phyloP scores from a whole-genome alignment of 2,797 vertebrate species.

The Cryptoblepharus egeriae region DNA sequence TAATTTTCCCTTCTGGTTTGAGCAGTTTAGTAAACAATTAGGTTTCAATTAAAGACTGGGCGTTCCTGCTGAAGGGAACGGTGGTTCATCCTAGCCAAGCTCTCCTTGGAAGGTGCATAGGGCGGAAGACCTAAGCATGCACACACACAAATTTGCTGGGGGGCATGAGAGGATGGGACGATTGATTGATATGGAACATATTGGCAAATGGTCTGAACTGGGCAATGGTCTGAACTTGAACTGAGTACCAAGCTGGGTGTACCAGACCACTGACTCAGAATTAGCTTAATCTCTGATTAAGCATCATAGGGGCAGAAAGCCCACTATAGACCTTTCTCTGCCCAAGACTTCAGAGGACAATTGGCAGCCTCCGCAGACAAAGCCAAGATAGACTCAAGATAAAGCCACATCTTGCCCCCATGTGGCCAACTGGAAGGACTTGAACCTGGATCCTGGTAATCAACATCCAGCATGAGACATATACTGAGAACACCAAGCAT shows the following conservation, averaged over 20 bases:
- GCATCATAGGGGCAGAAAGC: no score
- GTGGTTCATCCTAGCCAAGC: slow-evolving; percentile 1
- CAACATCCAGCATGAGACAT: no score
- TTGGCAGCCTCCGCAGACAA: no score
- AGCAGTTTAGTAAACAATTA: slow-evolving; percentile 73
- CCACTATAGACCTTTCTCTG: no score
- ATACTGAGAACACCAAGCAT: no score
- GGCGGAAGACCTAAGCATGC: slow-evolving; percentile 35
- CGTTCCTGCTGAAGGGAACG: slow-evolving; percentile 37
- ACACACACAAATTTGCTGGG: slow-evolving; percentile 50
- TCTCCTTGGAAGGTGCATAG: slow-evolving; percentile 21
- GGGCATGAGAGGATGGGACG: no score
- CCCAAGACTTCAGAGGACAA: no score
- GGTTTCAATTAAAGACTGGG: slow-evolving; percentile 67
- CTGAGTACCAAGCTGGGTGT: not conserved
- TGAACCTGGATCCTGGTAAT: no score
- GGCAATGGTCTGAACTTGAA: not conserved
- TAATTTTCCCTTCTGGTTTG: slow-evolving; percentile 61
- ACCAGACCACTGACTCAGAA: not conserved
- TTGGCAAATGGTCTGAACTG: not conserved
- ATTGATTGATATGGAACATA: not conserved
- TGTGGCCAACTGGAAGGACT: no score
- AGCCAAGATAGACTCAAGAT: no score
- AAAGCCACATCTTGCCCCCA: no score
- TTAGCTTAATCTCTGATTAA: no score